Evolutionary conservation across 2,113 vertebrate genomes (phyloP).

Genomic region (Rhabdornis inornatus): DNA sequence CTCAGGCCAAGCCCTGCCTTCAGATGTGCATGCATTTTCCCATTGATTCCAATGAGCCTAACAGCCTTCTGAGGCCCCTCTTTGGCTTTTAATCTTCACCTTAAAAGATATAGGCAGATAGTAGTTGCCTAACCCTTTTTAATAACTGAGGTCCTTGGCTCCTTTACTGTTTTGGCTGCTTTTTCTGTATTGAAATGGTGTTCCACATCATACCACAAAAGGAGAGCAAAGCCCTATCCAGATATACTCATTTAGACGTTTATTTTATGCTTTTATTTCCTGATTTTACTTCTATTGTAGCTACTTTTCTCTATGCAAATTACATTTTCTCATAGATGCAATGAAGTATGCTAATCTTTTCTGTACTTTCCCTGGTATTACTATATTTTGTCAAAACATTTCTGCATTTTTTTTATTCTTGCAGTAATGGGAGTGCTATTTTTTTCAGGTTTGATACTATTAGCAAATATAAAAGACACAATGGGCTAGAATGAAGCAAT

Average conservation of each 20-base stretch:
- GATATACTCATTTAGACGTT: neutral
- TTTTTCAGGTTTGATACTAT: neutral
- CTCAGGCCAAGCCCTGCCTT: conserved; percentile 14
- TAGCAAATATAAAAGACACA: neutral
- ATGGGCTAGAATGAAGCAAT: neutral
- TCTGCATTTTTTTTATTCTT: neutral
- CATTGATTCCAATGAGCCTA: neutral
- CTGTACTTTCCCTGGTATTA: neutral
- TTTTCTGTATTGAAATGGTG: neutral
- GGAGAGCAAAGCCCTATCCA: neutral
- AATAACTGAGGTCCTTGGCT: neutral
- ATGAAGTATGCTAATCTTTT: neutral
- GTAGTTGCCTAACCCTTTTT: neutral
- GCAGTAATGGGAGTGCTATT: neutral
- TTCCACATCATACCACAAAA: neutral
- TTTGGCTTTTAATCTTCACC: conserved; percentile 27
- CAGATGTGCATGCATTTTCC: neutral
- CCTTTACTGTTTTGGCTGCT: neutral
- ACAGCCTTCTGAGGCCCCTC: neutral
- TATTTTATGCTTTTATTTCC: neutral
- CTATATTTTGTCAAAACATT: neutral
- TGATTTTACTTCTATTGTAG: neutral
- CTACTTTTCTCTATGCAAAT: neutral
- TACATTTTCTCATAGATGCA: neutral
- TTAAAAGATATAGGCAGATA: neutral